Evolutionary conservation across 2,888 invertebrate species (phyloP), one percentile per base, ranked within the genome.

Genomic region (Drosophila mayaguana): DNA sequence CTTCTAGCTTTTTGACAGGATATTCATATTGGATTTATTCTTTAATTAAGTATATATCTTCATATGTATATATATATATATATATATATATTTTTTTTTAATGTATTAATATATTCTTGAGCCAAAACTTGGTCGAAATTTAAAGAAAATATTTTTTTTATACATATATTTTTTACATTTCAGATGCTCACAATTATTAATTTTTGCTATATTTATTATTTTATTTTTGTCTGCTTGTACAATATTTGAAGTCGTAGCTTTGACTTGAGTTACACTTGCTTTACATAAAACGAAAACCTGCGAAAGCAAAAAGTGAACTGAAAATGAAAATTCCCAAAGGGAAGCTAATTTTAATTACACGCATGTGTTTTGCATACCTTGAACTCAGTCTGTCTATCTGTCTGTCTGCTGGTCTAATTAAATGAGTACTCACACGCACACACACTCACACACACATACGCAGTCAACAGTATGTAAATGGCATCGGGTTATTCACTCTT

Each of bases 341-440:
- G 34, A 38, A 57, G 65, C 57, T 80, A 51, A 42, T 78, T 78
- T 76, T 73, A 80, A 81, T 78, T 69, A 65, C 57, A 46, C 36
- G 61, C 68, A 82, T 83, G 73, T 70, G 70, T 76, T 81, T 50
- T 48, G 43, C 65, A 64, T 55, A 46, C 54, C 56, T 63, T 34
- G 18, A 48, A 53, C 46, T 25, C 48, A 20, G 25, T 64, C 50
- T 57, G 54, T 38, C 25, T 56, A 53, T 45, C 53, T 69, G 45
- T 43, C 25, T 73, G 70, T 32, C 28, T 28, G 28, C 18, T 28
- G 38, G 59, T 60, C 72, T 74, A 84, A 82, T 83, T 82, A 81
- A 74, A 82, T 64, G 56, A 45, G 50, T 34, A 34, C 14, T 22
- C 36, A 42, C 56, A 68, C 53, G 28, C 53, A 40, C 38, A n/a